Percentiles rank a stretch among this genome's conserved stretches.
These are phyloP conservation scores for Ploceus nigricollis DNA, from an alignment of 2,113 vertebrate genomes.

Conservation along the genomic window DNA sequence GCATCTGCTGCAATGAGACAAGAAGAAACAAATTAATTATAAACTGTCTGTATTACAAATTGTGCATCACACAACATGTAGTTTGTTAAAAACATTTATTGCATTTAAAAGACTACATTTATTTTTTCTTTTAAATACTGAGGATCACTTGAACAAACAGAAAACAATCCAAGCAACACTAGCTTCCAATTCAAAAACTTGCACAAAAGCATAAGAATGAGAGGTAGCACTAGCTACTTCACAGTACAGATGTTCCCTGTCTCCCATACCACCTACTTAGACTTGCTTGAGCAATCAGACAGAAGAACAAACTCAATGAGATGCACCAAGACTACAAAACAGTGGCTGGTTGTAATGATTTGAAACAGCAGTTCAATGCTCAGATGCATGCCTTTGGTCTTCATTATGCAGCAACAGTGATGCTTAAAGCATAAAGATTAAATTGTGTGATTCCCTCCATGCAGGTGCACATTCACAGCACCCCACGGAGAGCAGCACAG, in stretches of 20 bases:
- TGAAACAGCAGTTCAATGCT: not conserved
- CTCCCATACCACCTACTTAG: not conserved
- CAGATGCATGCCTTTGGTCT: not conserved
- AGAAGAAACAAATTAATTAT: not conserved
- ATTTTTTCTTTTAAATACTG: not conserved
- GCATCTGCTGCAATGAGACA: conserved; percentile 84
- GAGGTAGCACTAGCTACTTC: not conserved
- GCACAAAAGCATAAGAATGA: not conserved
- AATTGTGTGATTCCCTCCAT: not conserved
- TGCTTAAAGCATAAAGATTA: not conserved
- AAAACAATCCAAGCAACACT: not conserved
- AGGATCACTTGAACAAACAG: not conserved
- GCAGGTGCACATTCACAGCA: not conserved
- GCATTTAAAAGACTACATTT: not conserved
- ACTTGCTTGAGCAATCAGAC: not conserved
- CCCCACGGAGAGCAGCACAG: not conserved
- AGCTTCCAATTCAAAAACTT: not conserved
- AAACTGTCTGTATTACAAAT: not conserved
- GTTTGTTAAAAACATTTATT: not conserved
- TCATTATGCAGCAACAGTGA: not conserved
- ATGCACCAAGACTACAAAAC: not conserved
- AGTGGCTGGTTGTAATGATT: not conserved
- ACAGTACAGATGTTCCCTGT: not conserved
- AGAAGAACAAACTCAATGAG: not conserved
- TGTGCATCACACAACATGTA: not conserved